Percentiles rank a stretch among this genome's conserved stretches.
Evolutionary conservation across 2,113 vertebrate genomes (phyloP).

Genomic region (Cephalopterus ornatus): DNA sequence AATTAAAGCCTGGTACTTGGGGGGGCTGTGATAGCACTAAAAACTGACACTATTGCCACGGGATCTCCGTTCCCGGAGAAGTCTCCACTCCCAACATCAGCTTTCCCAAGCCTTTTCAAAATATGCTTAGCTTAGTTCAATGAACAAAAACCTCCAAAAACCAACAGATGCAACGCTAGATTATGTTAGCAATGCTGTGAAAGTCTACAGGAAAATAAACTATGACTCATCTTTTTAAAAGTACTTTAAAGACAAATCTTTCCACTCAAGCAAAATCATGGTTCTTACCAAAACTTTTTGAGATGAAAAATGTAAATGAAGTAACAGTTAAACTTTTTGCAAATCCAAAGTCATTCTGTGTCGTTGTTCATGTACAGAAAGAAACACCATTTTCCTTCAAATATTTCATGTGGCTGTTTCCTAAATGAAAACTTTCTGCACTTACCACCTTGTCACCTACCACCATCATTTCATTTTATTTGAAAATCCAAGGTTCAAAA

Average conservation of each 20-base stretch:
- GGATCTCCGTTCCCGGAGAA: background rate
- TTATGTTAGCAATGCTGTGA: constrained; percentile 1
- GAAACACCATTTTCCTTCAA: background rate
- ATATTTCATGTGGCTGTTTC: background rate
- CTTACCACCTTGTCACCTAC: background rate
- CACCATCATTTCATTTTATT: background rate
- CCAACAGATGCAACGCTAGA: background rate
- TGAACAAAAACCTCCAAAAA: background rate
- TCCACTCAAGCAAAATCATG: background rate
- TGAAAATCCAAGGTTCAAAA: background rate
- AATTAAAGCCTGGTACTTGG: background rate
- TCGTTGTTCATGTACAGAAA: background rate
- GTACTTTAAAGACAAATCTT: background rate
- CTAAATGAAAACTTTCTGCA: background rate
- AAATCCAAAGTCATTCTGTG: background rate
- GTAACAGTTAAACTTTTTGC: background rate
- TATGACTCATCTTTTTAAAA: background rate
- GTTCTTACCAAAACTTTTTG: background rate
- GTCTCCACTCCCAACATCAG: background rate
- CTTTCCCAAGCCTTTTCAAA: background rate
- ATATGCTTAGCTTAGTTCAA: background rate
- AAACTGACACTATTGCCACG: background rate
- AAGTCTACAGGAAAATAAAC: constrained; percentile 41
- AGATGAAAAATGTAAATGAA: background rate
- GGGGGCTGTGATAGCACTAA: background rate